phyloP scores from a whole-genome alignment of 2,797 vertebrate species.

The Caiman crocodilus region DNA sequence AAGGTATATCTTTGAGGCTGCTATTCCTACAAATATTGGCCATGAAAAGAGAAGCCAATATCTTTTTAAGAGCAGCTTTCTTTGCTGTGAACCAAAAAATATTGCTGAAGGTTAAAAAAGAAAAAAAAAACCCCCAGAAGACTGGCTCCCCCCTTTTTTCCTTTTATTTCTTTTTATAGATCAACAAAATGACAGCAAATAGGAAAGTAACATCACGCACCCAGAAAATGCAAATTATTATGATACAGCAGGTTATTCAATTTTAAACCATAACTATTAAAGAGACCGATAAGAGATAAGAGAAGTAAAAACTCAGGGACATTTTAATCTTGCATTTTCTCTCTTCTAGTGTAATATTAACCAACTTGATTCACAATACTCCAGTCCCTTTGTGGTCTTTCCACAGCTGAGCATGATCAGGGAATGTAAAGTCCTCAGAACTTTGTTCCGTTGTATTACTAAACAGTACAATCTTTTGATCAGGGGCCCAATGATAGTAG shows the following conservation, averaged over 20 bases:
- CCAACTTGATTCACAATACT: conserved; percentile 60
- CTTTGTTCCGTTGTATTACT: conserved; percentile 69
- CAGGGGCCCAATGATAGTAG: not conserved
- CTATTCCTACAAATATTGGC: not conserved
- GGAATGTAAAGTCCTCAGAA: conserved; percentile 66
- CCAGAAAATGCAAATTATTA: conserved; percentile 66
- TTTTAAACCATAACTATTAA: conserved; percentile 77
- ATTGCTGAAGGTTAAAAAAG: not conserved
- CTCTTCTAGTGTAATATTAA: conserved; percentile 76
- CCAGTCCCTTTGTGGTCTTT: conserved; percentile 64
- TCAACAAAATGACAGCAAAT: conserved; percentile 34
- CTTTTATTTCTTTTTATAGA: not conserved
- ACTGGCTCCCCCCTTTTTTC: conserved; percentile 4
- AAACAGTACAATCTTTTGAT: conserved; percentile 47
- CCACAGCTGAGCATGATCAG: conserved; percentile 60
- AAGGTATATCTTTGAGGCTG: not conserved
- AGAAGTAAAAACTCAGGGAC: conserved; percentile 77
- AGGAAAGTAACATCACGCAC: conserved; percentile 43
- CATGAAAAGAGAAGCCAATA: not conserved
- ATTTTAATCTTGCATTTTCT: conserved; percentile 76
- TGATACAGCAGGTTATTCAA: conserved; percentile 73
- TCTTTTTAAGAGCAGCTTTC: not conserved
- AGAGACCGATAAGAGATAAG: conserved; percentile 75
- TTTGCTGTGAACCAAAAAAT: not conserved
- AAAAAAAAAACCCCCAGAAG: not conserved